Conservation (phyloP, 2,113 vertebrate genomes). For the Perca flavescens region DNA sequence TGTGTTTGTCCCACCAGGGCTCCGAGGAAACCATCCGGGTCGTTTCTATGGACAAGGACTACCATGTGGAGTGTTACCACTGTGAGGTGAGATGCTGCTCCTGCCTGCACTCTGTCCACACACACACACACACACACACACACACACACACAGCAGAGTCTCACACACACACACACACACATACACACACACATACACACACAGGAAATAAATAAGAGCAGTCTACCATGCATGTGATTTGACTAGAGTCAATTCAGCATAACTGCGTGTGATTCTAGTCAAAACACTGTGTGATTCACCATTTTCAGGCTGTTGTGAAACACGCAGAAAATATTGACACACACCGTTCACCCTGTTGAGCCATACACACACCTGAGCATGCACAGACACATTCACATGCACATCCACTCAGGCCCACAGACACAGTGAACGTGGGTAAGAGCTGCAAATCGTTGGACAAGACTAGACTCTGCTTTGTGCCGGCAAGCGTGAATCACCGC, state of each 20-base stretch:
- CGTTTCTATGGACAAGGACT: slow-evolving; percentile 99
- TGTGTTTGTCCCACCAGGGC: slow-evolving; percentile 83
- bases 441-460: slow-evolving; percentile 31
- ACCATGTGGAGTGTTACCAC: slow-evolving; percentile 98
- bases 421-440: slow-evolving; percentile 30
- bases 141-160: not conserved
- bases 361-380: not conserved
- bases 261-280: slow-evolving; percentile 3
- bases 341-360: not conserved
- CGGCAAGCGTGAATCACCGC: slow-evolving; percentile 49
- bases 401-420: slow-evolving; percentile 15
- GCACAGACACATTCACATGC: not conserved
- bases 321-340: not conserved
- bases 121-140: not conserved
- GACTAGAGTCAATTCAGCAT: slow-evolving; percentile 22
- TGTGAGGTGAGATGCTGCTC: slow-evolving; percentile 90
- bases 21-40: slow-evolving; percentile 97
- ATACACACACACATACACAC: no score
- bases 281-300: slow-evolving; percentile 20
- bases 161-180: not conserved
- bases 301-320: slow-evolving; percentile 8
- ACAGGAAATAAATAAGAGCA: slow-evolving; percentile 9
- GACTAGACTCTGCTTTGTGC: slow-evolving; percentile 39
- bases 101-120: not conserved
- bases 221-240: slow-evolving; percentile 5